Evolutionary conservation across 2,797 vertebrate genomes (phyloP).

Genomic region (Rhabdomys pumilio): DNA sequence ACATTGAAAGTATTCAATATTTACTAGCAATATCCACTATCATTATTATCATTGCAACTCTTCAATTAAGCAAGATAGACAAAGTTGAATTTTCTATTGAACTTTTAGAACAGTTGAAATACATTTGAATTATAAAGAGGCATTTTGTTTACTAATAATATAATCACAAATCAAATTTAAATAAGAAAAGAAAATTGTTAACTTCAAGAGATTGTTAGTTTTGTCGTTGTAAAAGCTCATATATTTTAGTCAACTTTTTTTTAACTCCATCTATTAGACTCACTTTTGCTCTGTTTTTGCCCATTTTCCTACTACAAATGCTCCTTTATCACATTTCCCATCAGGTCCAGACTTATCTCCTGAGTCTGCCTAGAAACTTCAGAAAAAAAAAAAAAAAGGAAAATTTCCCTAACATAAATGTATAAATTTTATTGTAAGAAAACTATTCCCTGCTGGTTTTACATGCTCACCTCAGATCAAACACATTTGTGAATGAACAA

Average conservation of each 20-base stretch:
- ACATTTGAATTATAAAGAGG: slow-evolving; percentile 56
- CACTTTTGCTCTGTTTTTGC: neutral
- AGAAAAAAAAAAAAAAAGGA: slow-evolving; percentile 47
- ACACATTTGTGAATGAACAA: neutral
- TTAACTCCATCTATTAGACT: neutral
- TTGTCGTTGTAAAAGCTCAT: neutral
- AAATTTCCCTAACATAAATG: neutral
- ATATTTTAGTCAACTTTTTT: neutral
- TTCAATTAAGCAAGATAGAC: slow-evolving; percentile 45
- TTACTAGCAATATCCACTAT: neutral
- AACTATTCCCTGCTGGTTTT: neutral
- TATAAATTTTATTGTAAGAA: neutral
- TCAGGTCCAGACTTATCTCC: neutral
- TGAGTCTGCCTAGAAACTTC: neutral
- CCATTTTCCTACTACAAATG: neutral
- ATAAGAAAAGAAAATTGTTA: slow-evolving; percentile 32
- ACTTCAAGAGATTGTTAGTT: neutral
- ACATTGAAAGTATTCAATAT: neutral
- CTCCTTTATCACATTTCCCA: neutral
- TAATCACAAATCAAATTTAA: neutral
- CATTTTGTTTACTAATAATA: slow-evolving; percentile 38
- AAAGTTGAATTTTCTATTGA: slow-evolving; percentile 5
- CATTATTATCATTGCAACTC: slow-evolving; percentile 1
- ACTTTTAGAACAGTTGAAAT: neutral
- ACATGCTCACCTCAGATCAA: neutral